These are phyloP conservation scores for Megaceryle alcyon DNA, from an alignment of 2,797 vertebrate species.

Conservation along the genomic window DNA sequence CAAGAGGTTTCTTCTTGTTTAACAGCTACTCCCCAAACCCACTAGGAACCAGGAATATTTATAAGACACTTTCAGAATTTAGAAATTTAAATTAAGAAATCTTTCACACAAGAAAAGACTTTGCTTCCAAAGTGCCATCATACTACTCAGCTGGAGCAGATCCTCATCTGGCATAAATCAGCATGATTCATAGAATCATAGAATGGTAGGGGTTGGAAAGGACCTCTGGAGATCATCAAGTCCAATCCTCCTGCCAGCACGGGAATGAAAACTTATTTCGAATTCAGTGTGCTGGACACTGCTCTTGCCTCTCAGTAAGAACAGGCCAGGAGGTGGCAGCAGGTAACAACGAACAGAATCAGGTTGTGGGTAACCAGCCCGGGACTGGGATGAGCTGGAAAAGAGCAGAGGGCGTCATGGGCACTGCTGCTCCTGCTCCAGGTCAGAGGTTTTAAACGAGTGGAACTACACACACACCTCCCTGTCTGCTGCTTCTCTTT, in stretches of 20 bases:
- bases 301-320: neutral
- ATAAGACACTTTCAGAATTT: neutral
- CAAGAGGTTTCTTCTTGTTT: neutral
- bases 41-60: neutral
- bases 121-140: neutral
- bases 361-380: too few species aligned
- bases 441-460: too few species aligned
- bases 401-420: too few species aligned
- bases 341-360: neutral
- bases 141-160: neutral
- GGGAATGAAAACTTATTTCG: neutral
- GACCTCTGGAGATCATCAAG: too few species aligned
- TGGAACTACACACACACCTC: too few species aligned
- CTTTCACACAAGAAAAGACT: neutral
- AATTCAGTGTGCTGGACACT: too few species aligned
- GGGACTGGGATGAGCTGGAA: neutral
- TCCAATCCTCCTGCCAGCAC: too few species aligned
- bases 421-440: too few species aligned
- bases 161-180: neutral
- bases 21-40: neutral
- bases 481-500: too few species aligned
- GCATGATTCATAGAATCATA: neutral
- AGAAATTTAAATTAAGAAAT: neutral
- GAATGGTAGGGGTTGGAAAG: too few species aligned
- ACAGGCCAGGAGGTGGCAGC: slow-evolving; percentile 74